Evolutionary conservation across 1,140 invertebrate species (phyloP).

Genomic region (Archegozetes longisetosus): DNA sequence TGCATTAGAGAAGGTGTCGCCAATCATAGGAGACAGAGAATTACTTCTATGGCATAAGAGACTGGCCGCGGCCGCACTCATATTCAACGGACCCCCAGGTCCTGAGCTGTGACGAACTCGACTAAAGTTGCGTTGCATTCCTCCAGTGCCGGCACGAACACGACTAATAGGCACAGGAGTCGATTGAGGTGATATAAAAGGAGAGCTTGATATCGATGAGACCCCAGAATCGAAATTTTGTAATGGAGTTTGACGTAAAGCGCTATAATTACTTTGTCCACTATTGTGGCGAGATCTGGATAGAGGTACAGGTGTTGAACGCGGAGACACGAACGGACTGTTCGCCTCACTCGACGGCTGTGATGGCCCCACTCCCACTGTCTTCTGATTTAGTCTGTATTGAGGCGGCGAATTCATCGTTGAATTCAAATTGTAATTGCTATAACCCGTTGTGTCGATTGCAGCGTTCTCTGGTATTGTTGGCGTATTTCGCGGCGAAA

Average conservation of each 20-base stretch:
- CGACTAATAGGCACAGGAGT: slow-evolving; percentile 27
- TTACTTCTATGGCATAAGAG: slow-evolving; percentile 18
- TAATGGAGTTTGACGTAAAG: slow-evolving; percentile 20
- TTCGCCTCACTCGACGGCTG: slow-evolving; percentile 34
- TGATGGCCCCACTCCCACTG: slow-evolving; percentile 22
- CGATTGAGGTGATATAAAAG: slow-evolving; percentile 30
- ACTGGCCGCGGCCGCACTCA: neutral
- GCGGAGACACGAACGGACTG: slow-evolving; percentile 68
- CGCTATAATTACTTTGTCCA: slow-evolving; percentile 26
- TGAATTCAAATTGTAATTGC: neutral
- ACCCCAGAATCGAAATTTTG: slow-evolving; percentile 24
- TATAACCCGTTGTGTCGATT: slow-evolving; percentile 4
- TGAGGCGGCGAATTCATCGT: neutral
- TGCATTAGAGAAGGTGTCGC: slow-evolving; percentile 8
- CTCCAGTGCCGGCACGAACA: slow-evolving; percentile 4
- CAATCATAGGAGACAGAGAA: slow-evolving; percentile 22
- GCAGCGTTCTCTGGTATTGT: slow-evolving; percentile 20
- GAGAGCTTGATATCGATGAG: slow-evolving; percentile 25
- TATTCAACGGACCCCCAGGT: slow-evolving; percentile 17
- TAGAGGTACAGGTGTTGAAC: slow-evolving; percentile 48
- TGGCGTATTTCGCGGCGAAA: slow-evolving; percentile 46
- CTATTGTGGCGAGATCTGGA: slow-evolving; percentile 33
- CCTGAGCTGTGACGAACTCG: slow-evolving; percentile 22
- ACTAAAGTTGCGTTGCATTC: neutral
- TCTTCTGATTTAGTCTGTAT: neutral